A percentile compares a stretch with the other conserved stretches of the same genome.
phyloP scores from a whole-genome alignment of 2,113 vertebrate species.

The Bucco capensis region DNA sequence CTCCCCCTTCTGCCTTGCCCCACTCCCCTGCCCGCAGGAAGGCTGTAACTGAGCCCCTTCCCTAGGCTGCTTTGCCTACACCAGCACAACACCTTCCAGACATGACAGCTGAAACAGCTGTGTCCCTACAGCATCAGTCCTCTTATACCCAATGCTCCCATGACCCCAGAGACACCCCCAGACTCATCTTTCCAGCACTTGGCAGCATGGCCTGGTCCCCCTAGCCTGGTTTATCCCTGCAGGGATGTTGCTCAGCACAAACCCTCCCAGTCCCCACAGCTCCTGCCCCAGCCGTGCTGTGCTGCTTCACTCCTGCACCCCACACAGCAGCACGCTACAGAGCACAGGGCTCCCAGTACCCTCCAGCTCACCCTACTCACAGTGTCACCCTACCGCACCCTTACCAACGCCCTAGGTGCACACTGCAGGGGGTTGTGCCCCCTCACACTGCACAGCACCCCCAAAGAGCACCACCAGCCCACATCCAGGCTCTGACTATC shows the following conservation, averaged over 20 bases:
- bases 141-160: fast-evolving
- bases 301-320: not conserved
- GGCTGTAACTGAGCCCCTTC: not conserved
- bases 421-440: fast-evolving
- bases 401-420: not conserved
- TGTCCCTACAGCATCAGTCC: not conserved
- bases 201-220: fast-evolving
- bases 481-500: not conserved
- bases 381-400: not conserved
- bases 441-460: fast-evolving
- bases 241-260: not conserved
- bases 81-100: not conserved
- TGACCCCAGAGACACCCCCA: not conserved
- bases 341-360: not conserved
- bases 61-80: fast-evolving
- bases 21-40: not conserved
- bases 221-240: fast-evolving
- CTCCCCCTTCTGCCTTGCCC: not conserved
- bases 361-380: not conserved
- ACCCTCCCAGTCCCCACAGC: fast-evolving
- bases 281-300: too few species aligned
- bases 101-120: fast-evolving
- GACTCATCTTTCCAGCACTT: fast-evolving
- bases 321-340: not conserved
- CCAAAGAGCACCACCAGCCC: not conserved